phyloP scores from a whole-genome alignment of 2,113 vertebrate species.

The Nansenia antarctica region DNA sequence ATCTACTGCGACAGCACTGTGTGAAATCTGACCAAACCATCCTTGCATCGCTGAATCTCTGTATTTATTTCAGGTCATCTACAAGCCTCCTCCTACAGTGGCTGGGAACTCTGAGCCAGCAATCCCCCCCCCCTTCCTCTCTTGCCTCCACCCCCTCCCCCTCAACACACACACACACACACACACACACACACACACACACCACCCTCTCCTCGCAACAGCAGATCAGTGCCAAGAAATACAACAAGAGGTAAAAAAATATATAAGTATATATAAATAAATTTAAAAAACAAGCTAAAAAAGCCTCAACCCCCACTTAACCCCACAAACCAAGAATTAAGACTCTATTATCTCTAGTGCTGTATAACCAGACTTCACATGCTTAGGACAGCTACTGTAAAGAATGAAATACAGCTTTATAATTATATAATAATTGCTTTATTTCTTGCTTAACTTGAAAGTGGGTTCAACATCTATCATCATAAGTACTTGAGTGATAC shows the following conservation, averaged over 20 bases:
- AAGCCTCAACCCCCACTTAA: neutral
- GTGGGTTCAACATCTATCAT: neutral
- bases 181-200: neutral
- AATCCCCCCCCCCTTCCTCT: slow-evolving; percentile 8
- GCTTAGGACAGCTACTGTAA: neutral
- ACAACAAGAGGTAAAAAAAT: neutral
- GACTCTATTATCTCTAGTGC: neutral
- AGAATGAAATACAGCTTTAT: neutral
- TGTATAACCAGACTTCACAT: neutral
- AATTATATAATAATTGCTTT: neutral
- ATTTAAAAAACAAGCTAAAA: too few relatives aligned
- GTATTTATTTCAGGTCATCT: neutral
- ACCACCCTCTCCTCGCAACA: neutral
- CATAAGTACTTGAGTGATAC: neutral
- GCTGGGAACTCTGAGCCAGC: slow-evolving; percentile 25
- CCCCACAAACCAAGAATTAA: neutral
- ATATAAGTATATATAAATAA: too few relatives aligned
- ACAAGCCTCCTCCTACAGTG: neutral
- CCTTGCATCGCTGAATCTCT: slow-evolving; percentile 2
- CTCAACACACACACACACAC: slow-evolving; percentile 10
- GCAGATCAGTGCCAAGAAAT: neutral
- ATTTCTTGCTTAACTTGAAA: neutral
- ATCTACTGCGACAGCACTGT: neutral
- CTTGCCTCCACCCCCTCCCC: too few relatives aligned
- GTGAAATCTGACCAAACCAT: neutral